phyloP scores from a whole-genome alignment of 2,113 vertebrate genomes.

The Cnemophilus loriae region DNA sequence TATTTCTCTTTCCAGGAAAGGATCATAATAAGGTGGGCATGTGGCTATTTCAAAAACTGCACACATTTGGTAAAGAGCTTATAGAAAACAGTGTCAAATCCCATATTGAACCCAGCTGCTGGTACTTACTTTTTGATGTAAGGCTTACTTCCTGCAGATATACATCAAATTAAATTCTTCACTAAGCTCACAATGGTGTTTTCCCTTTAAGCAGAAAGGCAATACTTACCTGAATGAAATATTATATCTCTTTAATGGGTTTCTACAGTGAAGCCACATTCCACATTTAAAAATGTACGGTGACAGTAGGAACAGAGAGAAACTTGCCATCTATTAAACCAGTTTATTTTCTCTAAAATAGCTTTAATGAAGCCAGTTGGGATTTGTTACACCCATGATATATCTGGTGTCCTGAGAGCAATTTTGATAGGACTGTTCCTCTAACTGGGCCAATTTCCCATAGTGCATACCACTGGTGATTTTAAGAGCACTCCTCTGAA shows the following conservation, averaged over 20 bases:
- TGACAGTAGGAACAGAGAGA: constrained; percentile 12
- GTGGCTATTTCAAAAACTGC: constrained; percentile 74
- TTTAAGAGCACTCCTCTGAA: background rate
- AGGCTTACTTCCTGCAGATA: constrained; percentile 68
- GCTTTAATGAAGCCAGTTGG: constrained; percentile 18
- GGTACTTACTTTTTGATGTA: constrained; percentile 72
- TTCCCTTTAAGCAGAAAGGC: constrained; percentile 66
- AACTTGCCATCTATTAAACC: constrained; percentile 23
- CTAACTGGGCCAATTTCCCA: background rate
- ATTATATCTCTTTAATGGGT: constrained; percentile 66
- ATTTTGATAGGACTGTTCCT: background rate
- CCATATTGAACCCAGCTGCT: constrained; percentile 76
- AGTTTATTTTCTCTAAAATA: constrained; percentile 28
- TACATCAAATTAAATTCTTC: constrained; percentile 74
- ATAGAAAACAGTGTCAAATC: constrained; percentile 71
- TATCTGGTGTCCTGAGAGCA: background rate
- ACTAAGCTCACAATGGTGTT: constrained; percentile 63
- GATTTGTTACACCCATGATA: background rate
- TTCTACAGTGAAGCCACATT: constrained; percentile 58
- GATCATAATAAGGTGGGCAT: constrained; percentile 70
- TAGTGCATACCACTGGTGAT: background rate
- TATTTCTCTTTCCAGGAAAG: constrained; percentile 73
- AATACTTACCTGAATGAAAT: constrained; percentile 72
- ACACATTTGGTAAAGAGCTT: constrained; percentile 75
- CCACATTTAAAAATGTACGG: constrained; percentile 38